These are phyloP conservation scores for Alcedo atthis DNA, from an alignment of 2,797 vertebrate species.

Conservation along the genomic window DNA sequence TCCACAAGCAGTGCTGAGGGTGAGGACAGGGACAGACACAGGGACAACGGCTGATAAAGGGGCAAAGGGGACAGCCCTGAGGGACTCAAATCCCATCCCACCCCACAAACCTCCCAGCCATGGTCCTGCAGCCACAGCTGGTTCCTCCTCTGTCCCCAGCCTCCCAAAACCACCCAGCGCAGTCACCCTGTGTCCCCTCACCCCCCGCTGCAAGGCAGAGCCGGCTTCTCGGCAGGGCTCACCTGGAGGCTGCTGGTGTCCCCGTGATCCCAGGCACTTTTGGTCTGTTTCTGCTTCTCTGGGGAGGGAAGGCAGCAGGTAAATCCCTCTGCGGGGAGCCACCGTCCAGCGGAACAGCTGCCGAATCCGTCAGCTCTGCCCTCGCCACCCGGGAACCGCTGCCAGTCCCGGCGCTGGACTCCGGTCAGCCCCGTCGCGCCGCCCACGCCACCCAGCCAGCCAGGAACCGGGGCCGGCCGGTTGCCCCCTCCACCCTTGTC, in stretches of 20 bases:
- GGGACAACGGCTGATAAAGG: accelerated
- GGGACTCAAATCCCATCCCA: neutral
- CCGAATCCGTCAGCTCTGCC: neutral
- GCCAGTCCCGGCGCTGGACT: neutral
- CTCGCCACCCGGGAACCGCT: neutral
- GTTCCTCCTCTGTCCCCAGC: neutral
- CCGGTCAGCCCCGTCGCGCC: neutral
- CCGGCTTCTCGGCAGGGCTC: constrained; percentile 16
- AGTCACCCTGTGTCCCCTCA: neutral
- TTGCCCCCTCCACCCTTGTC: accelerated
- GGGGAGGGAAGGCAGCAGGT: constrained; percentile 9
- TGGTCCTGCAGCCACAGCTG: neutral
- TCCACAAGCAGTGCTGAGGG: neutral
- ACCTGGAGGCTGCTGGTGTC: constrained; percentile 91
- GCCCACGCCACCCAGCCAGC: neutral
- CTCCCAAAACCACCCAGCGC: too few species aligned
- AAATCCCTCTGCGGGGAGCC: neutral
- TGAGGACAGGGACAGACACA: neutral
- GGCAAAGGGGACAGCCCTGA: neutral
- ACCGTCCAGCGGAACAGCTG: accelerated
- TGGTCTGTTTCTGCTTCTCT: constrained; percentile 88
- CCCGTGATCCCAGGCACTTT: constrained; percentile 82
- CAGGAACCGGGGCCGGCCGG: neutral
- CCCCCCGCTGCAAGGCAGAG: neutral
- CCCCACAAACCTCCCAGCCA: neutral